Evolutionary conservation across 2,888 invertebrate genomes (phyloP), one percentile per base, ranked within the genome.

Genomic region (Drosophila leonis): DNA sequence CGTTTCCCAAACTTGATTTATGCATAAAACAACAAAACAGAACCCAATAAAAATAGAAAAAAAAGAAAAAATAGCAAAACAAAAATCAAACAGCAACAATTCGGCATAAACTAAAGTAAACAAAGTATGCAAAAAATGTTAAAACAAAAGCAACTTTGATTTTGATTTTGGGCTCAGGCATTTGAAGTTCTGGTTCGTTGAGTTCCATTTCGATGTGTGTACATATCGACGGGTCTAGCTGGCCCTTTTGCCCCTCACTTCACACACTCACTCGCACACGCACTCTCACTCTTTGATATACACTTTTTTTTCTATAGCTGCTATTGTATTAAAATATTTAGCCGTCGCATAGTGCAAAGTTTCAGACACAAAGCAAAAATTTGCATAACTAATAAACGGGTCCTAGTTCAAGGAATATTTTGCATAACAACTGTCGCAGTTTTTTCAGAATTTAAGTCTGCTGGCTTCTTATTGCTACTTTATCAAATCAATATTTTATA

Each of bases 1-100:
- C 78, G 77, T 82, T 85, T 73, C 64, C 29, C 37, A n/a, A 68
- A 75, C 74, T 82, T 86, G 82, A 88, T 86, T 83, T 86, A 86
- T 86, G 81, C 86, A 81, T 63, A 72, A 75, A 83, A 48, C 35
- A 56, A 48, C 72, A 70, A 46, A 63, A 33, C 44, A 18, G 29
- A 31, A 12, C 29, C 29, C 48, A 64, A 69, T 41, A 31, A 56
- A 67, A 44, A 24, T 20, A 37, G 46, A 39, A 29, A 56, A 67
- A 44, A 24, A n/a, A 37, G 46, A 39, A 29, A 5, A 35, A 35
- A 35, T 4, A 35, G 64, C 59, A 54, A 59, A 52, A 79, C 56
- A 39, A 61, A 73, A 49, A 65, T 65, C 48, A 68, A 62, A 57
- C 27, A 57, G 59, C 51, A 41, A 49, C 8, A 69, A 56, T 60